A percentile compares a stretch with the other conserved stretches of the same genome.
phyloP scores from a whole-genome alignment of 2,113 vertebrate genomes.

The Collichthys lucidus region DNA sequence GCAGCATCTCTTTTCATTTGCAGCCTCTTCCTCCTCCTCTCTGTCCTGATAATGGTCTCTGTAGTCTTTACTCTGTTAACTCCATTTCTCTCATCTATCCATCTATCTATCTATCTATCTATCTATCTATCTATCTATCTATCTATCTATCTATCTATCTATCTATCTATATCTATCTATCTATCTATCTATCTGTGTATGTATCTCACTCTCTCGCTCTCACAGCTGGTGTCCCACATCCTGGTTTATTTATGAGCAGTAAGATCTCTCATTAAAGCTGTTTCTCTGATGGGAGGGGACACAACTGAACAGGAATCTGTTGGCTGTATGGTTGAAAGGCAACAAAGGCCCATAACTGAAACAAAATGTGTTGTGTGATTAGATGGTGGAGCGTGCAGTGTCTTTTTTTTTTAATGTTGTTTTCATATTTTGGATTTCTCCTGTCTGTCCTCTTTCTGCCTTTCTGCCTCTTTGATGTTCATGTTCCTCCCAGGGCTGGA shows the following conservation, averaged over 20 bases:
- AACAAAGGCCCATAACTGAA: conserved; percentile 44
- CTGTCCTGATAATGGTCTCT: conserved; percentile 14
- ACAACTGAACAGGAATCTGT: conserved; percentile 39
- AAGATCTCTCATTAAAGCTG: conserved; percentile 75
- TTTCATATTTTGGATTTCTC: conserved; percentile 2
- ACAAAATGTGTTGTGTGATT: conserved; percentile 35
- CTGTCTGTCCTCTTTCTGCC: conserved; percentile 42
- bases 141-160: conserved; percentile 37
- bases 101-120: conserved; percentile 38
- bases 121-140: conserved; percentile 39
- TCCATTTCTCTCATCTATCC: conserved; percentile 29
- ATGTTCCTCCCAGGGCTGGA: conserved; percentile 38
- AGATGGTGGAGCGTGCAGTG: conserved; percentile 29
- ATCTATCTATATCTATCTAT: conserved; percentile 38
- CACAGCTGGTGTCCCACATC: conserved; percentile 74
- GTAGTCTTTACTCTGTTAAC: conserved; percentile 25
- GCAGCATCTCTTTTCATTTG: background rate
- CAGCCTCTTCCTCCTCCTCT: background rate
- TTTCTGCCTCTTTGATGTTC: conserved; percentile 61
- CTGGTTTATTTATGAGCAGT: conserved; percentile 82
- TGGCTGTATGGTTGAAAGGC: conserved; percentile 40
- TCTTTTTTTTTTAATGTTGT: conserved; percentile 29
- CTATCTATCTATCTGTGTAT: conserved; percentile 39
- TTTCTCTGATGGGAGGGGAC: conserved; percentile 59
- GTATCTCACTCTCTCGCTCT: conserved; percentile 37